Evolutionary conservation across 2,113 vertebrate genomes (phyloP), one percentile per base, ranked within the genome.

Genomic region (Smithornis capensis): DNA sequence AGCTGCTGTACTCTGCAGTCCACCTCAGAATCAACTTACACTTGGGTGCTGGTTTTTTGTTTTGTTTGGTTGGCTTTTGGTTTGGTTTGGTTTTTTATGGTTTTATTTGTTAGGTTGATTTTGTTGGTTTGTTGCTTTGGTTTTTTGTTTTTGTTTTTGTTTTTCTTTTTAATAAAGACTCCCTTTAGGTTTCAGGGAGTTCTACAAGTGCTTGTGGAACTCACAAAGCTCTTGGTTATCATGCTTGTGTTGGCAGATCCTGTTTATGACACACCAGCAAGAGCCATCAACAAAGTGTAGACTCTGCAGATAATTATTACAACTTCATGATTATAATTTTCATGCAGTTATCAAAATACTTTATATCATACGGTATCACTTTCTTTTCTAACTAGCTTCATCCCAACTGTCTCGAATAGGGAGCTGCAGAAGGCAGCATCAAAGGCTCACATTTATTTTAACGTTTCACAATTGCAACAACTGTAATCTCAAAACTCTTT

Each of bases 361-460:
- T 91, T 7, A 78, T 87, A 89, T 92, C 86, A 83, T 63, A 89
- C 15, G 69, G 60, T 87, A 78, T 81, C 80, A 59, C 50, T 85
- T 85, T 87, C 67, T 91, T 69, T 83, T 86, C 69, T 82, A 84
- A 87, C 67, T 78, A 95, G 49, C 63, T 89, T 84, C 74, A 79
- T 75, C 68, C 37, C 49, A 82, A 21, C 67, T 73, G 25, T 64
- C 87, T 94, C 45, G 57, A 88, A 53, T 12, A 75, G 28, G 22
- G 77, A 94, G 62, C 89, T 87, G 77, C 62, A 91, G 80, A 74
- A 95, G 81, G 74, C 57, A 91, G 74, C 69, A 95, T 95, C 94
- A 94, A 96, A 95, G 83, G 53, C 82, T 90, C 86, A 70, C 49
- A 74, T 92, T 95, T 70, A 65, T 59, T 96, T 90, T 84, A 68